These are phyloP conservation scores for Aspidoscelis tigris DNA, from an alignment of 2,113 vertebrate species.

Conservation along the genomic window DNA sequence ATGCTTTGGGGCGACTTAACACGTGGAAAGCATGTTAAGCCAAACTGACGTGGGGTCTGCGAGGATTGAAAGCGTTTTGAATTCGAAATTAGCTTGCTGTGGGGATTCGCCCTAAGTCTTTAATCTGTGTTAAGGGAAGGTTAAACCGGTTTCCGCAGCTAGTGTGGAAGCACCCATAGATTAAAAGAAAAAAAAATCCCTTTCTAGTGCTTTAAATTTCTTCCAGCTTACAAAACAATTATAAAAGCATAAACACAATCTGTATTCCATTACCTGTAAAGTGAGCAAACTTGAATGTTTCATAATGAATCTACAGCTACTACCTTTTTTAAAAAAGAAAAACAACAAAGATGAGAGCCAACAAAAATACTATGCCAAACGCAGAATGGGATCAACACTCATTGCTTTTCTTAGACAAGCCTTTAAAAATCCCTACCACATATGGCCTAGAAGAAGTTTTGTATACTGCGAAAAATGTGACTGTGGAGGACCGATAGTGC, in stretches of 20 bases:
- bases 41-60: no score
- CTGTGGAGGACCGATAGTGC: slow-evolving; percentile 54
- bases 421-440: slow-evolving; percentile 60
- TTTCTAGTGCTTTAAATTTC: neutral
- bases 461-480: slow-evolving; percentile 62
- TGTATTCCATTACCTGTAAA: slow-evolving; percentile 65
- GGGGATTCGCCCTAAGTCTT: no score
- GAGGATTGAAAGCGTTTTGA: no score
- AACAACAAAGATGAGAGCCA: neutral
- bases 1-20: no score
- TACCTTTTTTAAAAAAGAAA: neutral
- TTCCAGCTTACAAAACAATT: slow-evolving; percentile 42
- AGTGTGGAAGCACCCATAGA: no score
- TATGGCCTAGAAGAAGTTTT: slow-evolving; percentile 60
- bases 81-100: no score
- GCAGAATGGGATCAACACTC: slow-evolving; percentile 53
- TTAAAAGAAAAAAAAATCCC: neutral
- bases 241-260: slow-evolving; percentile 55
- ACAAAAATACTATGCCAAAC: slow-evolving; percentile 46
- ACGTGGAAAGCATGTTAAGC: no score
- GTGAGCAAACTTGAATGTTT: slow-evolving; percentile 61
- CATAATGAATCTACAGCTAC: slow-evolving; percentile 58
- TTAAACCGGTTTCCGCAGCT: no score
- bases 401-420: slow-evolving; percentile 52
- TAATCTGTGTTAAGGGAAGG: no score